These are phyloP conservation scores for Exaiptasia diaphana DNA, from an alignment of 64 coral and sea anemone species.

Conservation along the genomic window DNA sequence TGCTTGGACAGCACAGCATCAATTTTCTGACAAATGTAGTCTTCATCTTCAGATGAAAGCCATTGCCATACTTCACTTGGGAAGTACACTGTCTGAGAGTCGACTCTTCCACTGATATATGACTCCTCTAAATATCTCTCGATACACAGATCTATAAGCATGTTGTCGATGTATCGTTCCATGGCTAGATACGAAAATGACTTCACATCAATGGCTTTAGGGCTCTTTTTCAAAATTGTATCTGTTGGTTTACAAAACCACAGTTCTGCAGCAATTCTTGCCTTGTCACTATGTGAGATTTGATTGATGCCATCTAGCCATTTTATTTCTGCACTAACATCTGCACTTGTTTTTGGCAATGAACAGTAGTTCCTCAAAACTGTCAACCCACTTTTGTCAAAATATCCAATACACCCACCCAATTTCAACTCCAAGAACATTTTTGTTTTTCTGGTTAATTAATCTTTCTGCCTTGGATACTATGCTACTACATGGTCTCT, in stretches of 20 bases:
- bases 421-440: neutral
- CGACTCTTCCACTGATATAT: neutral
- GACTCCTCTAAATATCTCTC: constrained; percentile 46
- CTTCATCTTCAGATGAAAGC: constrained; percentile 7
- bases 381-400: neutral
- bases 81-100: constrained; percentile 42
- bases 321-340: neutral
- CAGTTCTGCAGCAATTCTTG: neutral
- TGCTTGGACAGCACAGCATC: neutral
- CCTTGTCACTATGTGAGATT: neutral
- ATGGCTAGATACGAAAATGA: neutral
- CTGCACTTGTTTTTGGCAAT: neutral
- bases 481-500: neutral
- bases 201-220: neutral
- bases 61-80: constrained; percentile 58
- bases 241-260: constrained; percentile 24
- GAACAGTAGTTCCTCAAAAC: neutral
- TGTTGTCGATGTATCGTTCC: neutral
- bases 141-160: neutral
- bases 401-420: neutral
- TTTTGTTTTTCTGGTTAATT: neutral
- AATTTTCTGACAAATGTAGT: constrained; percentile 26
- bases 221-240: neutral
- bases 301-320: neutral
- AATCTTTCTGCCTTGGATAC: neutral